A percentile compares a stretch with the other conserved stretches of the same genome.
Conservation (phyloP, 2,888 invertebrate genomes). For the Strigamia transsilvanica region DNA sequence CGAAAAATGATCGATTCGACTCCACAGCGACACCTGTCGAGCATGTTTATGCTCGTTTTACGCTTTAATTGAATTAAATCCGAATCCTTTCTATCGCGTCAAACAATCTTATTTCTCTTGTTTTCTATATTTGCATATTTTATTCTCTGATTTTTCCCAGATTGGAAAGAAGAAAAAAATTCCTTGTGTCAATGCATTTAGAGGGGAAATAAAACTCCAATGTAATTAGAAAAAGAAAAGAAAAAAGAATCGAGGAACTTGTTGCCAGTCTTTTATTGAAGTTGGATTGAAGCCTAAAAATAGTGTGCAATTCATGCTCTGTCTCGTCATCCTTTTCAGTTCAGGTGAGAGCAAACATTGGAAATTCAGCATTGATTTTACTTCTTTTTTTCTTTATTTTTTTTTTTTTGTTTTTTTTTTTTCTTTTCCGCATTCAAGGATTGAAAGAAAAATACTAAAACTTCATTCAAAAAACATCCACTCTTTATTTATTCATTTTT, state of each 20-base stretch:
- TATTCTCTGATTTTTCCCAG: no score
- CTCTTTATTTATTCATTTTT: background rate
- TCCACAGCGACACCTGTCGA: slow-evolving; percentile 8
- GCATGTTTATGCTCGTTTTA: slow-evolving; percentile 34
- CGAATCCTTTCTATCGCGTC: background rate
- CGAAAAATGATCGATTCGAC: background rate
- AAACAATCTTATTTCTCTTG: background rate
- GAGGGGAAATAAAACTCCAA: no score
- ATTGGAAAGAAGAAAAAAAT: no score
- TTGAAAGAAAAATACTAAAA: background rate
- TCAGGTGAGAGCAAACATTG: background rate
- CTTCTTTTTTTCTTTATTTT: background rate
- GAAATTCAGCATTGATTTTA: slow-evolving; percentile 7
- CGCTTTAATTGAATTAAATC: background rate
- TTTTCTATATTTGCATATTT: no score
- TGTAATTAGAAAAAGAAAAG: no score
- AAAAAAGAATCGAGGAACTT: no score
- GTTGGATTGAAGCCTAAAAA: background rate
- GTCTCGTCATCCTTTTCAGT: background rate
- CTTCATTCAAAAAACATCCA: background rate
- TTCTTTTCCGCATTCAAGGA: no score
- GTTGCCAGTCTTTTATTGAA: background rate
- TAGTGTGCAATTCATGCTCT: background rate
- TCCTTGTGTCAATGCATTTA: no score
- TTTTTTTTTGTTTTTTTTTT: background rate